Base-by-base conservation (phyloP, 2,797 vertebrate species). In the Phaenicophaeus curvirostris region DNA sequence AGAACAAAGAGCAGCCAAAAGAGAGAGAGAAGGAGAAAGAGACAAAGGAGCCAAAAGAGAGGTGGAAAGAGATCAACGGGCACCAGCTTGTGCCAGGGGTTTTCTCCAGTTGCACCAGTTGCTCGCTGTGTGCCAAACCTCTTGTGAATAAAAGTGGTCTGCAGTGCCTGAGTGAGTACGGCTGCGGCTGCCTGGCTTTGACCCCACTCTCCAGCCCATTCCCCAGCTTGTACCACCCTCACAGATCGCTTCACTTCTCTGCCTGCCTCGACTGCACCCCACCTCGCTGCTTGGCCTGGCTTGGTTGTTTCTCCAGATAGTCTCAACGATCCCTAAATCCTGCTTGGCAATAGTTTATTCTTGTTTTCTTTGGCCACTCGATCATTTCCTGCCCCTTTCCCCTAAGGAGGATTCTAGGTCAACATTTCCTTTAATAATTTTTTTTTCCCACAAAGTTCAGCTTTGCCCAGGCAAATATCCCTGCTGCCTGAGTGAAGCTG, bases 81-180 rank as follows among this genome's bases (percentile, higher is more conserved):
- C 99, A 99, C 96, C 94, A 96, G 79, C 97, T 99, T 48, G 97
- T 98, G 66, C 98, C 95, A 8, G 99, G 99, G 53, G 97, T 97
- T 68, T 98, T 99, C 96, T 98, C 98, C 94, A 98, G 97, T 92
- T 98, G 98, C 84, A 98, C 98, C 96, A 98, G 97, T 95, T 99
- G 99, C 96, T 98, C 99, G 6, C 96, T 99, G 95, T 99, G 99
- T 94, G 97, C 98, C 98, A 99, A 98, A 94, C 97, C 98, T 46
- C 98, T 99, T 97, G 98, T 97, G 97, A 98, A 97, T 96, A 98
- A 98, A 98, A 98, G 98, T 96, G 98, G 98, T 96, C 98, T 99
- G 97, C 98, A 99, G 97, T 99, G 98, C 97, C 98, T 98, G 94
- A 98, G 99, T 99, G 98, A 99, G 99, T 99, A 98, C 74, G 59